phyloP scores from a whole-genome alignment of 2,113 vertebrate species.

The Clarias batrachus region DNA sequence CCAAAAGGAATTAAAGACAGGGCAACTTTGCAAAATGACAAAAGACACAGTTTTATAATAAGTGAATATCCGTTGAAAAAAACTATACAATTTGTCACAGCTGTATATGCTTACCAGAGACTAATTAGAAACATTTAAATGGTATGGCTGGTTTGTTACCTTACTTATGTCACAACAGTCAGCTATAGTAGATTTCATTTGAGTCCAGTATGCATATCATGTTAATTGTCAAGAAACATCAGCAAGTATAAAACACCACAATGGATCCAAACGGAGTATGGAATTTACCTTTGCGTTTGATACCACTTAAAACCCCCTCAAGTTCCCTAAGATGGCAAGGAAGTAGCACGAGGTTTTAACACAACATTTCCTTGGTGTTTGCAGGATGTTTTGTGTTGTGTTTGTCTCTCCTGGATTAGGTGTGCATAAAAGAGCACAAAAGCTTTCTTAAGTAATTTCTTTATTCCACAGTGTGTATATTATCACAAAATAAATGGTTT shows the following conservation, averaged over 20 bases:
- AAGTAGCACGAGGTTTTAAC: constrained; percentile 11
- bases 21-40: not conserved
- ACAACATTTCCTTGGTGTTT: not conserved
- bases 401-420: not conserved
- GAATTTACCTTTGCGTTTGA: not conserved
- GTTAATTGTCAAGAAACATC: not conserved
- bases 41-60: not conserved
- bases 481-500: not conserved
- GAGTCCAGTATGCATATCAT: not conserved
- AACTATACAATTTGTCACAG: not conserved
- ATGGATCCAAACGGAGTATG: not conserved
- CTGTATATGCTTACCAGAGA: not conserved
- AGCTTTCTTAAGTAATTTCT: not conserved
- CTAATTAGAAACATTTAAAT: not conserved
- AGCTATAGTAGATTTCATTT: no score
- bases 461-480: not conserved
- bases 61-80: not conserved
- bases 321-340: not conserved
- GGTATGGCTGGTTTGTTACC: not conserved
- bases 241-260: not conserved
- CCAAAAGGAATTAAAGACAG: not conserved
- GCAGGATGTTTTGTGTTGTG: constrained; percentile 3
- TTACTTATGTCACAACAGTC: not conserved
- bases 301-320: constrained; percentile 12
- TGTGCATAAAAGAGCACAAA: not conserved